phyloP scores from a whole-genome alignment of 1,140 invertebrate species.

The Colletes latitarsis region DNA sequence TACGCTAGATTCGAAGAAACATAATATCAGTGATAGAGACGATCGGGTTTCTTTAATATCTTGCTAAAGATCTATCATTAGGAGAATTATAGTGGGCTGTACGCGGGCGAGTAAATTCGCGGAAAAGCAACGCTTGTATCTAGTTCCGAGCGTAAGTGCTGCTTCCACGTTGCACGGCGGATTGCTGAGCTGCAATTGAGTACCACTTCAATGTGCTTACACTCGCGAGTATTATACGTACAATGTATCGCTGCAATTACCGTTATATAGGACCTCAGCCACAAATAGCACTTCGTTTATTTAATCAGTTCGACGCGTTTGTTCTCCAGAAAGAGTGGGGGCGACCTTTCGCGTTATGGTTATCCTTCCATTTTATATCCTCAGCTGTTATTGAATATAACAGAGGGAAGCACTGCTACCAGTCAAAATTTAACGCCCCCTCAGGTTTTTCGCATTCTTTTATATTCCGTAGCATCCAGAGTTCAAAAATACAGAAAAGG shows the following conservation, averaged over 20 bases:
- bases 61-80: too few relatives aligned
- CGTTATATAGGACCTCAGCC: slow-evolving; percentile 3
- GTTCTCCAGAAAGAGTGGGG: background rate
- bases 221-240: slow-evolving; percentile 12
- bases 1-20: too few relatives aligned
- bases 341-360: background rate
- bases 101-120: background rate
- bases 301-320: slow-evolving; percentile 5
- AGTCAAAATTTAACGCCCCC: too few relatives aligned
- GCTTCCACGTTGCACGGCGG: slow-evolving; percentile 12
- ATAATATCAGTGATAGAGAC: too few relatives aligned
- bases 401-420: too few relatives aligned
- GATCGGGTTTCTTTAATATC: too few relatives aligned
- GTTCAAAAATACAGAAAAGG: too few relatives aligned
- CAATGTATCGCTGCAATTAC: slow-evolving; percentile 19
- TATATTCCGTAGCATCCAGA: too few relatives aligned
- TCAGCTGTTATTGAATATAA: too few relatives aligned
- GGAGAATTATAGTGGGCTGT: too few relatives aligned
- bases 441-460: too few relatives aligned
- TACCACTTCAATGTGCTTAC: slow-evolving; percentile 32
- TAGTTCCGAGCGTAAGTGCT: background rate
- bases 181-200: slow-evolving; percentile 32
- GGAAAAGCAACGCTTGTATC: background rate
- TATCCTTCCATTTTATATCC: too few relatives aligned
- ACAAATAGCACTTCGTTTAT: slow-evolving; percentile 14